Conservation (phyloP, 1,140 invertebrate genomes). For the Macrocentrus cingulum region DNA sequence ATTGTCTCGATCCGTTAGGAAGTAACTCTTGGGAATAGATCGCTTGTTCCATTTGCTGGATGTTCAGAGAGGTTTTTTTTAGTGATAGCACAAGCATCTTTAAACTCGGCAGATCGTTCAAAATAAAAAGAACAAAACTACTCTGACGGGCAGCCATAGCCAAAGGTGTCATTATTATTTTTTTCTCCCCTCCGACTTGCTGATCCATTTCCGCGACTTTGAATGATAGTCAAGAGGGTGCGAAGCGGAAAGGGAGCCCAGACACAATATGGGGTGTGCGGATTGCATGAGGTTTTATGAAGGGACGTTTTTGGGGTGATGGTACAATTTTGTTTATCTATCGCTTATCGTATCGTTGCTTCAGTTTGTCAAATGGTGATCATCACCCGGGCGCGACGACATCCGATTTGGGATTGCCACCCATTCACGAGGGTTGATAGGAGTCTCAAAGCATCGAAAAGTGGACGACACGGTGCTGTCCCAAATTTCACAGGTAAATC, state of each 20-base stretch:
- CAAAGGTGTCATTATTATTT: not conserved
- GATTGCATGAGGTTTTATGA: not conserved
- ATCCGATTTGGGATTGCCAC: slow-evolving; percentile 4
- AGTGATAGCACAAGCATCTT: no score
- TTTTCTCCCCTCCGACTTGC: not conserved
- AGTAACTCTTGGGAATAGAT: not conserved
- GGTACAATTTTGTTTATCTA: slow-evolving; percentile 12
- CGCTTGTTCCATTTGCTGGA: not conserved
- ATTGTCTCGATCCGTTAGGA: not conserved
- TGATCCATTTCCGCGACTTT: slow-evolving; percentile 11
- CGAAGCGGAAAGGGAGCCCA: not conserved
- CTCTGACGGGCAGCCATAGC: no score
- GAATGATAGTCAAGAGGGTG: slow-evolving; percentile 10
- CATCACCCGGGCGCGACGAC: not conserved
- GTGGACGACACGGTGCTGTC: not conserved
- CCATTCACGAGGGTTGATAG: not conserved
- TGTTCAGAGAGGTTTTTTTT: no score
- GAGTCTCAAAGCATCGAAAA: not conserved
- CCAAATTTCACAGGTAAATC: not conserved
- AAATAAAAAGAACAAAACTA: no score
- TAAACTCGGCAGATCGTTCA: no score
- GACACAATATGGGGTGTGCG: not conserved
- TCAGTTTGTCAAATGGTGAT: slow-evolving; percentile 1
- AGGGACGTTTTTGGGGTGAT: not conserved
- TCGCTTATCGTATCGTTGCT: not conserved